Evolutionary conservation across 30 jellyfish, hydroid and myxozoan species (phyloP).

Genomic region (Aurelia aurita): DNA sequence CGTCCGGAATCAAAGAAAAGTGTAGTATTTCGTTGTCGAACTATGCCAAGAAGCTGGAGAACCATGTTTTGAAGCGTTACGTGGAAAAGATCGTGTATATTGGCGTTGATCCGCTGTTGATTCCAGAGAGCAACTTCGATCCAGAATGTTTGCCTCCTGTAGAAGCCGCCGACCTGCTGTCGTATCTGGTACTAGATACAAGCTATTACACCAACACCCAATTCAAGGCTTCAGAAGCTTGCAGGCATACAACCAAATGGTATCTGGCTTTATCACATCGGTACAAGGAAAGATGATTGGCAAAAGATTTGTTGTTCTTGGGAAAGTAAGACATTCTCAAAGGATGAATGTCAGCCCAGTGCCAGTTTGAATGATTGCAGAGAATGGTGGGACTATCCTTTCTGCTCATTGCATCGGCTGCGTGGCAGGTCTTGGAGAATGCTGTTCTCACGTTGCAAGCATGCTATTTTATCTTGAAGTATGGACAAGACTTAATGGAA

Average conservation of each 20-base stretch:
- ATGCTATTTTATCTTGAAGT: conserved; percentile 39
- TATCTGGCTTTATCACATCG: conserved; percentile 33
- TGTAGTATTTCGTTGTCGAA: conserved; percentile 34
- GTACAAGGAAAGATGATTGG: conserved; percentile 16
- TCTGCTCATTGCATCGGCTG: conserved; percentile 50
- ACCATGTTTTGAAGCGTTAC: conserved; percentile 43
- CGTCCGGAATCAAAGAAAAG: not conserved
- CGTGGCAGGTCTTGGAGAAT: conserved; percentile 52
- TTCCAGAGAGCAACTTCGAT: conserved; percentile 31
- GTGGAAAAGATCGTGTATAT: conserved; percentile 21
- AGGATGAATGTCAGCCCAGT: conserved; percentile 57
- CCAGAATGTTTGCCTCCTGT: conserved; percentile 43
- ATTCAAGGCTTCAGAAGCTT: conserved; percentile 39
- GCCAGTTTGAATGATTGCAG: conserved; percentile 37
- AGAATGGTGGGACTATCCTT: conserved; percentile 24
- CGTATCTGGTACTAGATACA: conserved; percentile 41
- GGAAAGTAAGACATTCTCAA: conserved; percentile 48
- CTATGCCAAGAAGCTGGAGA: conserved; percentile 47
- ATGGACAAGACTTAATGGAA: conserved; percentile 22
- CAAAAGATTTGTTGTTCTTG: conserved; percentile 19
- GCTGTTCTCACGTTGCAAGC: conserved; percentile 56
- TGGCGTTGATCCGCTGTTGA: conserved; percentile 48
- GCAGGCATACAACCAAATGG: conserved; percentile 50
- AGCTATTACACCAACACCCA: conserved; percentile 38
- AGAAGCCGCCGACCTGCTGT: conserved; percentile 40